phyloP scores from a whole-genome alignment of 2,797 vertebrate species.

The Propithecus perrieri region DNA sequence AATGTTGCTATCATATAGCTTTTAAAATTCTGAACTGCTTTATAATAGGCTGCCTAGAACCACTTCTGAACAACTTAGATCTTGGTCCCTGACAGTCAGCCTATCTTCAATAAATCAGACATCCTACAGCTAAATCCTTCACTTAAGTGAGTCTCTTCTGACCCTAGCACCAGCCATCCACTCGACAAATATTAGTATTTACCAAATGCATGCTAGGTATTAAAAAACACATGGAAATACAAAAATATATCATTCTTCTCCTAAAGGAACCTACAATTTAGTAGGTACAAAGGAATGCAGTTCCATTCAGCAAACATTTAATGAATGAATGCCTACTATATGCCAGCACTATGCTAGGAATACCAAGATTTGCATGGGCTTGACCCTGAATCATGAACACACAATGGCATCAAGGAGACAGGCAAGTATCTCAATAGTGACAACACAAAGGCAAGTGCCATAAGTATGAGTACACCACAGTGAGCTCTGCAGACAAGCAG shows the following conservation, averaged over 20 bases:
- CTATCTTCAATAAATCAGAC: not conserved
- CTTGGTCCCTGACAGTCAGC: not conserved
- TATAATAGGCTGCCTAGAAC: not conserved
- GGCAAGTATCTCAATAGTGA: not conserved
- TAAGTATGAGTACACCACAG: not conserved
- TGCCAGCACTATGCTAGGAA: slow-evolving; percentile 8
- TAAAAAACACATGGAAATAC: not conserved
- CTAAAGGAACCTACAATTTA: not conserved
- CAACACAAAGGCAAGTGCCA: not conserved
- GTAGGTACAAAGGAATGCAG: slow-evolving; percentile 24
- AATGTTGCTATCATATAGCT: not conserved
- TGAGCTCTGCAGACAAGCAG: not conserved
- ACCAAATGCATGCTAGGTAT: not conserved
- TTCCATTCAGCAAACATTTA: not conserved
- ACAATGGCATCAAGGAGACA: not conserved
- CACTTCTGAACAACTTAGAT: not conserved
- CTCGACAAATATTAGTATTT: slow-evolving; percentile 2
- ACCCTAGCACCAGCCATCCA: not conserved
- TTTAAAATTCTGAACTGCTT: not conserved
- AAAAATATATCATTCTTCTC: not conserved
- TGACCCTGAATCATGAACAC: not conserved
- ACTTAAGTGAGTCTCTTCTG: not conserved
- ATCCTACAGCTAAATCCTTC: not conserved
- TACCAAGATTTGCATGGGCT: not conserved
- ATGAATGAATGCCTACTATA: not conserved